These are phyloP conservation scores for Aplochiton taeniatus DNA, from an alignment of 2,797 vertebrate species.

Conservation along the genomic window DNA sequence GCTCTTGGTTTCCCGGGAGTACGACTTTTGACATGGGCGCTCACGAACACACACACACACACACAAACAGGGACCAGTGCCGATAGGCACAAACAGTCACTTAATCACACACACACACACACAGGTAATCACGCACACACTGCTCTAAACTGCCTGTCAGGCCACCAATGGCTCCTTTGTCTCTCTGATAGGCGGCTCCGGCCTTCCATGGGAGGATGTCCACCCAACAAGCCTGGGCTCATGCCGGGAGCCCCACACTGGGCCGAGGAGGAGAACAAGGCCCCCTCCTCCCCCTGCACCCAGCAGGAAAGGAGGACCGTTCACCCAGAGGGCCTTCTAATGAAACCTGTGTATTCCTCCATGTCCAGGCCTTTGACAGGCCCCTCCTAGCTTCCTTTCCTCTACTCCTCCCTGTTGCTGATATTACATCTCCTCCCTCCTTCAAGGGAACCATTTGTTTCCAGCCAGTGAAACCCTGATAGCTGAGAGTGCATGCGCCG, in stretches of 20 bases:
- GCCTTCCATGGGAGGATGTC: conserved; percentile 69
- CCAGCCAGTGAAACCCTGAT: conserved; percentile 22
- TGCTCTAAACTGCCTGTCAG: conserved; percentile 65
- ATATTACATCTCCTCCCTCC: conserved; percentile 43
- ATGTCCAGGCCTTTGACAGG: conserved; percentile 25
- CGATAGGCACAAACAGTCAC: no score
- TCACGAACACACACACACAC: conserved; percentile 30
- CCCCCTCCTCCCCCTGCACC: conserved; percentile 51
- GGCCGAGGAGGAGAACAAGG: conserved; percentile 61
- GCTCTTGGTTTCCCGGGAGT: neutral
- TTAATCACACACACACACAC: conserved; percentile 18
- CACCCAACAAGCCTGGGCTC: conserved; percentile 63
- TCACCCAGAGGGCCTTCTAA: conserved; percentile 55
- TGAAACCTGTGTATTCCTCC: conserved; percentile 58
- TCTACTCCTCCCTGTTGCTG: conserved; percentile 13
- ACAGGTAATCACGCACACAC: conserved; percentile 20
- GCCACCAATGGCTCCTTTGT: conserved; percentile 76
- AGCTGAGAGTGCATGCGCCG: conserved; percentile 26
- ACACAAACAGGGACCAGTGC: no score
- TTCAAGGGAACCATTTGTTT: conserved; percentile 44
- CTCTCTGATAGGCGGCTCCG: conserved; percentile 69
- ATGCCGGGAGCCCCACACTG: conserved; percentile 58
- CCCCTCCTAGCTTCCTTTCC: neutral
- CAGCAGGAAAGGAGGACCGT: conserved; percentile 15
- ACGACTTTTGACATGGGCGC: conserved; percentile 11